phyloP scores from a whole-genome alignment of 2,888 invertebrate species.

The Dicyrtoma fusca region DNA sequence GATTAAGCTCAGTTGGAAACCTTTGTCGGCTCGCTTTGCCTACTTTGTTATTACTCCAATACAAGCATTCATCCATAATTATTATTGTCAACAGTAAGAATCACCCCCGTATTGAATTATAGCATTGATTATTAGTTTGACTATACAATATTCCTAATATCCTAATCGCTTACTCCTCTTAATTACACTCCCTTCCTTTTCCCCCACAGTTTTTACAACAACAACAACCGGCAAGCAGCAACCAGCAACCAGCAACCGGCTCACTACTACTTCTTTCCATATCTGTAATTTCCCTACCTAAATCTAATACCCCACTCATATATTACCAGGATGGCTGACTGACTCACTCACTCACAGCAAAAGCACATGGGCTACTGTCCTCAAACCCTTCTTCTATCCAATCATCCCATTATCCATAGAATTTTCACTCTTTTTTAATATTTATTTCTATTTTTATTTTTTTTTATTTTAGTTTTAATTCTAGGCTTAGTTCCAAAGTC shows the following conservation, averaged over 20 bases:
- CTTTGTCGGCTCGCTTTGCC: slow-evolving; percentile 52
- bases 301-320: no score
- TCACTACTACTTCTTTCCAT: neutral
- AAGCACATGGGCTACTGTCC: no score
- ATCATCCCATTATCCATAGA: no score
- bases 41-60: slow-evolving; percentile 46
- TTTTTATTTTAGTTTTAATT: no score
- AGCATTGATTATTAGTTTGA: slow-evolving; percentile 36
- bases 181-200: slow-evolving; percentile 27
- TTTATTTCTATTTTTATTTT: no score
- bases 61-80: slow-evolving; percentile 48
- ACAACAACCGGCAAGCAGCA: neutral
- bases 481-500: no score
- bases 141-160: slow-evolving; percentile 26
- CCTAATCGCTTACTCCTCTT: slow-evolving; percentile 29
- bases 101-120: slow-evolving; percentile 45
- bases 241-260: neutral
- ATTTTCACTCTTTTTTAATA: no score
- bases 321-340: no score
- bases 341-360: no score
- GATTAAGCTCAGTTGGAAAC: slow-evolving; percentile 53
- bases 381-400: no score
- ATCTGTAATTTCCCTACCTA: neutral
- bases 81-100: slow-evolving; percentile 51
- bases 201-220: neutral